A percentile compares a stretch with the other conserved stretches of the same genome.
Evolutionary conservation across 2,113 vertebrate genomes (phyloP).

Genomic region (Saguinus imperator): DNA sequence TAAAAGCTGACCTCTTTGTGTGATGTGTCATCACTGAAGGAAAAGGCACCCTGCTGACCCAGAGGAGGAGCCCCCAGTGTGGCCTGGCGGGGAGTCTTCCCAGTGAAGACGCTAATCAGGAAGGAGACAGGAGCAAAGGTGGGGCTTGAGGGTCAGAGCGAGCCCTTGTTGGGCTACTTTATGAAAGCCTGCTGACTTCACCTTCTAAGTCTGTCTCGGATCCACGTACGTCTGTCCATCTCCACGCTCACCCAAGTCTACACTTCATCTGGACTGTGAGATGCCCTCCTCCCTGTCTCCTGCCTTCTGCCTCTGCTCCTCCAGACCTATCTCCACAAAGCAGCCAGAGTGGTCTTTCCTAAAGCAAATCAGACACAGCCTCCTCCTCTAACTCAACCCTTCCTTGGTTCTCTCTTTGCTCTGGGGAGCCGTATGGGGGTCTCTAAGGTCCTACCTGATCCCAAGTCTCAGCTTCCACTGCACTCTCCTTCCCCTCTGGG

Average conservation of each 20-base stretch:
- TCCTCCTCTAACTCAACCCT: too few relatives aligned
- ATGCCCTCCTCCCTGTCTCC: background rate
- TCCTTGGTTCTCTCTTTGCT: background rate
- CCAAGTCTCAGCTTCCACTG: too few relatives aligned
- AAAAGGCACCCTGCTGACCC: background rate
- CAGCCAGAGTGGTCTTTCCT: background rate
- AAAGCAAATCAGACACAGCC: background rate
- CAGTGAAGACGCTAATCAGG: background rate
- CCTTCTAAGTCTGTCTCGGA: accelerated
- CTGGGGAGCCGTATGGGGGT: background rate
- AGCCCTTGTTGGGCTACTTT: background rate
- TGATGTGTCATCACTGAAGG: accelerated
- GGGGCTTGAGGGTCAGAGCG: background rate
- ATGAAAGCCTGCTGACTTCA: accelerated
- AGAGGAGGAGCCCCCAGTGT: too few relatives aligned
- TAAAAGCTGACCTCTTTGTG: too few relatives aligned
- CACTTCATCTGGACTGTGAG: accelerated
- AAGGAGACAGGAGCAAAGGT: too few relatives aligned
- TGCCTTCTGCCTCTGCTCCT: background rate
- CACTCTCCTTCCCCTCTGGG: background rate
- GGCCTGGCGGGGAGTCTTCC: background rate
- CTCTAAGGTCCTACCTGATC: background rate
- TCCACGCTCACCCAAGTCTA: background rate
- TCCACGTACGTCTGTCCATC: accelerated
- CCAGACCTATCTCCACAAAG: background rate